A percentile compares a stretch with the other conserved stretches of the same genome.
phyloP scores from a whole-genome alignment of 2,888 invertebrate species.

The Plusia festucae region DNA sequence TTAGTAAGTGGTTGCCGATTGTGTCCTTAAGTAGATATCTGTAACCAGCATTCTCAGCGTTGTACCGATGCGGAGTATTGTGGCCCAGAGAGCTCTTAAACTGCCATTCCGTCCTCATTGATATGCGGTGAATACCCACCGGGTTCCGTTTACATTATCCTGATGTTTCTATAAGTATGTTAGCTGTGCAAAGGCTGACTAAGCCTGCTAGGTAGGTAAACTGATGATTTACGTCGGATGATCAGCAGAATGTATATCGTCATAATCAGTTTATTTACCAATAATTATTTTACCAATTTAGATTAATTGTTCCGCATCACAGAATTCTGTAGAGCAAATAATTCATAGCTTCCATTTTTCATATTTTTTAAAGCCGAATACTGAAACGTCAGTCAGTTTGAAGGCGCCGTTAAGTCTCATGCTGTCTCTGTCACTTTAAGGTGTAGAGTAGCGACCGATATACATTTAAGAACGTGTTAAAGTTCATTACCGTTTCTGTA shows the following conservation, averaged over 20 bases:
- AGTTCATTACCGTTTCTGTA: no score
- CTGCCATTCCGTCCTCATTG: slow-evolving; percentile 59
- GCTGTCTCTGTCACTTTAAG: no score
- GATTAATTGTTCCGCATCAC: no score
- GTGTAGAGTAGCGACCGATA: no score
- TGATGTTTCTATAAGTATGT: slow-evolving; percentile 40
- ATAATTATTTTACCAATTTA: background rate
- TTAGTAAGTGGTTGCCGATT: background rate
- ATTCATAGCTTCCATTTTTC: no score
- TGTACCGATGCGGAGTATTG: slow-evolving; percentile 57
- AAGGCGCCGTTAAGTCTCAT: no score
- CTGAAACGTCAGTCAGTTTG: no score
- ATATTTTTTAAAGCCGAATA: no score
- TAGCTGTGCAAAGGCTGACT: slow-evolving; percentile 19
- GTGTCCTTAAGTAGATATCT: slow-evolving; percentile 29
- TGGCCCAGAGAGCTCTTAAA: slow-evolving; percentile 54
- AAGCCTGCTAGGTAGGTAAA: slow-evolving; percentile 13
- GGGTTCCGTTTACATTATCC: slow-evolving; percentile 46
- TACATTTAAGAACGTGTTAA: no score
- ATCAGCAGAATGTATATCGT: background rate
- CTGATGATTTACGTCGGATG: background rate
- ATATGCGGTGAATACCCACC: slow-evolving; percentile 62
- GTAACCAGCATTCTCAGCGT: slow-evolving; percentile 40
- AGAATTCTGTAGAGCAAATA: no score
- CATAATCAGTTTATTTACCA: background rate